Evolutionary conservation across 2,888 invertebrate species (phyloP).

Genomic region (Venusia cambrica): DNA sequence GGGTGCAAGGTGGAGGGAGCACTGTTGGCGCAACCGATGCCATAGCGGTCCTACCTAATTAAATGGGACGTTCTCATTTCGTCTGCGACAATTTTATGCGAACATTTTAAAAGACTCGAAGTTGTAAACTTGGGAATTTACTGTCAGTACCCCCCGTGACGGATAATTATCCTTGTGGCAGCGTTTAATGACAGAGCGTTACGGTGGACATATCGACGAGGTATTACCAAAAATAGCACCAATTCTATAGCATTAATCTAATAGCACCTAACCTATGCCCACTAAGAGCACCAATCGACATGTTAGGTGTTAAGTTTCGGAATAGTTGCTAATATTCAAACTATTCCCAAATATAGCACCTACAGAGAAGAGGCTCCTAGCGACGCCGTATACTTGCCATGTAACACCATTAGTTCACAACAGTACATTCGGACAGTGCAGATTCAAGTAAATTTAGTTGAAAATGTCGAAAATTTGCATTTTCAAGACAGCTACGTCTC

Average conservation of each 20-base stretch:
- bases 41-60: conserved; percentile 64
- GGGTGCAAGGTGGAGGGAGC: conserved; percentile 27
- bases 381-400: not conserved
- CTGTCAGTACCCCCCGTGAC: conserved; percentile 53
- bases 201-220: conserved; percentile 2
- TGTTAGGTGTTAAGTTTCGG: too few relatives aligned
- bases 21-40: conserved; percentile 40
- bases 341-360: too few relatives aligned
- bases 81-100: conserved; percentile 66
- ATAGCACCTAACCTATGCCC: too few relatives aligned
- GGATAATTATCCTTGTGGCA: conserved; percentile 49
- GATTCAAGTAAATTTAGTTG: too few relatives aligned
- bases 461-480: too few relatives aligned
- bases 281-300: too few relatives aligned
- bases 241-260: too few relatives aligned
- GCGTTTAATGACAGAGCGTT: conserved; percentile 43
- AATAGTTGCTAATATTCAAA: too few relatives aligned
- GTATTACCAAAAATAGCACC: too few relatives aligned
- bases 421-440: not conserved
- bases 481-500: too few relatives aligned
- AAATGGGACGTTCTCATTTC: conserved; percentile 66
- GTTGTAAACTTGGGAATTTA: conserved; percentile 63
- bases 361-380: too few relatives aligned
- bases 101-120: conserved; percentile 55
- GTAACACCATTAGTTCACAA: not conserved